Conservation (phyloP, 35 echinoderm and acorn worm genomes). For the Lytechinus pictus region DNA sequence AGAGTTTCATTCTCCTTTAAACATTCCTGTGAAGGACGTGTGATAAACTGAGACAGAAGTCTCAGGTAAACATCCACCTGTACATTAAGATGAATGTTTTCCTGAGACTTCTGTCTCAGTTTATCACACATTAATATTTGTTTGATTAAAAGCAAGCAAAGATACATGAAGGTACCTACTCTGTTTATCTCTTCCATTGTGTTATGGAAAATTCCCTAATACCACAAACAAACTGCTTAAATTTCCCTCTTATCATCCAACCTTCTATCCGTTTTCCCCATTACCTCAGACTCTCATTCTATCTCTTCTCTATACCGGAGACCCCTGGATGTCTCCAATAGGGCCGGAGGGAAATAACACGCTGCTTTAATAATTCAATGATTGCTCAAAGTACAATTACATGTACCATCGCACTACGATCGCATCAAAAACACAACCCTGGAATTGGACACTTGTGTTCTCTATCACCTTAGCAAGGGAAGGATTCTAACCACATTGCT, state of each 20-base stretch:
- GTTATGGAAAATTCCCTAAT: no score
- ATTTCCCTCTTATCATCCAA: not conserved
- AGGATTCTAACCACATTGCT: not conserved
- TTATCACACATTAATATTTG: no score
- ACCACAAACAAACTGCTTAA: no score
- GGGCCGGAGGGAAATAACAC: not conserved
- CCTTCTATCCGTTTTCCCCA: not conserved
- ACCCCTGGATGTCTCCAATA: not conserved
- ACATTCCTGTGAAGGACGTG: no score
- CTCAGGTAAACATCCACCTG: no score
- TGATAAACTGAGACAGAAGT: no score
- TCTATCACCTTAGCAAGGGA: not conserved
- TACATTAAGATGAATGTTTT: no score
- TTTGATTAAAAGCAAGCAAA: no score
- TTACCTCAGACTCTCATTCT: not conserved
- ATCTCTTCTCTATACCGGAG: not conserved
- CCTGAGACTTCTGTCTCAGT: no score
- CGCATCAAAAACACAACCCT: not conserved
- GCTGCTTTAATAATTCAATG: conserved; percentile 34
- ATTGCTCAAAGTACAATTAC: conserved; percentile 13
- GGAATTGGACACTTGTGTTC: not conserved
- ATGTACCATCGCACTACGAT: not conserved
- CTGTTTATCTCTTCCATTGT: no score
- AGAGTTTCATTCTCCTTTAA: no score
- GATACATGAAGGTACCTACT: no score